phyloP scores from a whole-genome alignment of 2,113 vertebrate species.

The Delphinus delphis region DNA sequence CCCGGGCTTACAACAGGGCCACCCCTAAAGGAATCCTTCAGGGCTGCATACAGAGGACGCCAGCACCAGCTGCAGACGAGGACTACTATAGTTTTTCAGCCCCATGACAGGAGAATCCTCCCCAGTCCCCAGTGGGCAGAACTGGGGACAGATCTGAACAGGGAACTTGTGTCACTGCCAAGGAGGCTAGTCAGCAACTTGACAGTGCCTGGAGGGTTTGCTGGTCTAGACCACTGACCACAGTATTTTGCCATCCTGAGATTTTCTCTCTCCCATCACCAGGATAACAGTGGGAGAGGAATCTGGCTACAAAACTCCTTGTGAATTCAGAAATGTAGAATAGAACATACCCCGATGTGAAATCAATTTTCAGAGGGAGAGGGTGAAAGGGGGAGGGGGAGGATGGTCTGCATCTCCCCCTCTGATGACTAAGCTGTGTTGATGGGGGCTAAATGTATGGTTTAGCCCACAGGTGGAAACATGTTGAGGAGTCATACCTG shows the following conservation, averaged over 20 bases:
- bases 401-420: not conserved
- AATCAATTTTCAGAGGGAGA: not conserved
- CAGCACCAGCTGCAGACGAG: not conserved
- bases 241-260: not conserved
- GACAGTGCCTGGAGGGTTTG: not conserved
- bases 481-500: not conserved
- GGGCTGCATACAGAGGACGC: not conserved
- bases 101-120: not conserved
- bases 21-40: not conserved
- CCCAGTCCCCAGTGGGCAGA: not conserved
- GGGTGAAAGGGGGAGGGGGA: too few species aligned
- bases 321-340: not conserved
- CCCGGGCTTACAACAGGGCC: not conserved
- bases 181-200: constrained; percentile 11
- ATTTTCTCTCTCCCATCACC: not conserved
- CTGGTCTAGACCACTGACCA: not conserved
- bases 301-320: not conserved
- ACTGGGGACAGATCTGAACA: not conserved
- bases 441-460: not conserved
- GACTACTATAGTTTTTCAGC: not conserved
- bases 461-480: not conserved
- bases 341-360: not conserved
- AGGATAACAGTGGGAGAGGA: not conserved
- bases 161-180: not conserved
- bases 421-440: not conserved